A percentile compares a stretch with the other conserved stretches of the same genome.
Conservation (phyloP, 2,113 vertebrate species). For the Rhinoptilus africanus region DNA sequence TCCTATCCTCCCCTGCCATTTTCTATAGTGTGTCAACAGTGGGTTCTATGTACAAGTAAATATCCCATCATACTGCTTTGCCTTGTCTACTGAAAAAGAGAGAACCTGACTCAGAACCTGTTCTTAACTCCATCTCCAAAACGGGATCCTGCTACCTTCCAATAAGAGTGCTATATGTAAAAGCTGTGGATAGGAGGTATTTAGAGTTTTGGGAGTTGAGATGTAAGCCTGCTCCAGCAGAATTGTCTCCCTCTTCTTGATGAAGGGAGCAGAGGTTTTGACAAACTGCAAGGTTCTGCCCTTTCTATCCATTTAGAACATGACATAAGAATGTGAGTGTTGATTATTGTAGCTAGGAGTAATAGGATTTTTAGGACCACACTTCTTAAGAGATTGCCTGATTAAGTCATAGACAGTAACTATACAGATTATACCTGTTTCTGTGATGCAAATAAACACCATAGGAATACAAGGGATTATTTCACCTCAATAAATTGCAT, state of each 20-base stretch:
- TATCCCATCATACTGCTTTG: rapidly evolving
- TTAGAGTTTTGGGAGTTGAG: neutral
- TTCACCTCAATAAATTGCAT: neutral
- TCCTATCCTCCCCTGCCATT: neutral
- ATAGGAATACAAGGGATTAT: neutral
- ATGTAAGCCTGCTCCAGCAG: neutral
- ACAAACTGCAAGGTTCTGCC: neutral
- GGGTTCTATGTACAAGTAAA: neutral
- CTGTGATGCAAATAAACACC: neutral
- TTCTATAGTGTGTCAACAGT: neutral
- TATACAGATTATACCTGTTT: neutral
- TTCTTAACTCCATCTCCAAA: neutral
- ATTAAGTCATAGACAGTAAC: neutral
- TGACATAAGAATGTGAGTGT: neutral
- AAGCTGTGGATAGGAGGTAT: neutral
- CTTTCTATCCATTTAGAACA: neutral
- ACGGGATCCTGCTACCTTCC: neutral
- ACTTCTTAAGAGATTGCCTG: neutral
- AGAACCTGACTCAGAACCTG: neutral
- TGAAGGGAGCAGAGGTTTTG: neutral
- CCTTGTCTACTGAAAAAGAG: neutral
- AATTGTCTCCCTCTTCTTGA: rapidly evolving
- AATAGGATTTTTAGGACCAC: neutral
- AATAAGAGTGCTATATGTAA: neutral
- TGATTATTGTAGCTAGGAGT: neutral